Conservation (phyloP, 2,113 vertebrate species). For the Argyrosomus japonicus region DNA sequence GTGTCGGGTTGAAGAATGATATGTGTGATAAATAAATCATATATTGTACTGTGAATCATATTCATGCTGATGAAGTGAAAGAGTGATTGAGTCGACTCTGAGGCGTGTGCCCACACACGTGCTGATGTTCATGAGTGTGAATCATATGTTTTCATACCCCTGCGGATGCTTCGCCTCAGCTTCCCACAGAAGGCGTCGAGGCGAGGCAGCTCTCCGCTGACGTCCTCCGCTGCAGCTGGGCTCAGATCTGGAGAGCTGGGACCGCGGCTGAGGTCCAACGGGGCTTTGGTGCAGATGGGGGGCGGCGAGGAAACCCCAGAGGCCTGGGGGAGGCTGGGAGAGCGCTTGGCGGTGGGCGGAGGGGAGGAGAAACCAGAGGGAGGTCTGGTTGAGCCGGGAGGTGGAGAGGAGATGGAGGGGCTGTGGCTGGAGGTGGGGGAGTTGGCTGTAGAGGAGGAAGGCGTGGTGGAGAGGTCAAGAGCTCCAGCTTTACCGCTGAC, state of each 20-base stretch:
- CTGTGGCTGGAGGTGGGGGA: slow-evolving; percentile 88
- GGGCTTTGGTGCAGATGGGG: slow-evolving; percentile 83
- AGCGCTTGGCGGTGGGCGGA: slow-evolving; percentile 67
- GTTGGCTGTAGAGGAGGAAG: slow-evolving; percentile 82
- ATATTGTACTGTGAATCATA: background rate
- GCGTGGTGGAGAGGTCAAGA: slow-evolving; percentile 86
- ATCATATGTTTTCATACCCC: slow-evolving; percentile 80
- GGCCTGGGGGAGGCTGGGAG: slow-evolving; percentile 69
- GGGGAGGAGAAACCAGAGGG: slow-evolving; percentile 73
- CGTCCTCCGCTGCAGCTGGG: slow-evolving; percentile 84
- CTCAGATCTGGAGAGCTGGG: slow-evolving; percentile 89
- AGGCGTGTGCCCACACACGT: slow-evolving; percentile 17
- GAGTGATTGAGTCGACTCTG: background rate
- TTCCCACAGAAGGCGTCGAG: slow-evolving; percentile 90
- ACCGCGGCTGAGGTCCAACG: slow-evolving; percentile 89
- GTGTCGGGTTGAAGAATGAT: background rate
- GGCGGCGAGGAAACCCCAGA: slow-evolving; percentile 79
- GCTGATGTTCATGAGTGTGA: slow-evolving; percentile 24
- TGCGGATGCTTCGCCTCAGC: slow-evolving; percentile 91
- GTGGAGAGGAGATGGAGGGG: slow-evolving; percentile 78
- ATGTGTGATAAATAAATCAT: background rate
- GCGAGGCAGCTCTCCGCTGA: slow-evolving; percentile 86
- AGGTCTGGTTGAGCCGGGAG: slow-evolving; percentile 79
- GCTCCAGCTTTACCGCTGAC: slow-evolving; percentile 85
- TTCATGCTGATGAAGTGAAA: too few species aligned